Base-by-base conservation (phyloP, 2,888 invertebrate species). In the Andrena dorsata region DNA sequence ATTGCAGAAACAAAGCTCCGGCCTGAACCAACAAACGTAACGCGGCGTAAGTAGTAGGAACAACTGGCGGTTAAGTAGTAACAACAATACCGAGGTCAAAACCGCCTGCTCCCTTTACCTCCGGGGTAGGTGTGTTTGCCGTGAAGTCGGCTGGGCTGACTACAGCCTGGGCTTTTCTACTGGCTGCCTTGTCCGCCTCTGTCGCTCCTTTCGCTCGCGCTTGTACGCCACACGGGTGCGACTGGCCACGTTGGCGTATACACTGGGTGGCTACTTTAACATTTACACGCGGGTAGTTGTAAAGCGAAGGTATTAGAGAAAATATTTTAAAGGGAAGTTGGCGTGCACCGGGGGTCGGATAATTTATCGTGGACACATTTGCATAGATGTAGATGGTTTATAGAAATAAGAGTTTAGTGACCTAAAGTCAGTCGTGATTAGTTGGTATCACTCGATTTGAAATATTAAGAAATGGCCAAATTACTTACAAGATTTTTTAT, bases 31-130 rank as follows among this genome's bases (percentile, higher is more conserved):
- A 85, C 84, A 76, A 83, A 85, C 71, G 73, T 80, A 82, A 85
- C 80, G 80, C 71, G 80, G 58, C 70, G 66, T 88, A 88, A 90
- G 89, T 87, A 85, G 83, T 78, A 68, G 84, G 73, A 85, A 84
- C 88, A 80, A 89, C 82, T 78, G 65, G 78, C 74, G 56, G 82
- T 85, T 89, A 89, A 89, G 87, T 83, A 85, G 83, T 83, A 87
- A 85, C 84, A 88, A 89, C 87, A 90, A 87, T 88, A 88, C 72
- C 66, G 80, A 28, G 56, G 79, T 66, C 68, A 64, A 66, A 69
- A 58, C 58, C 73, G 72, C 66, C 76, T 51, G 58, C 49, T 61
- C 56, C 20, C 20, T 51, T 16, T 41, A 41, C 63, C 66, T 70
- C 68, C 35, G 63, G 23, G 32, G 58, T 74, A 75, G 69, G 74